Evolutionary conservation across 2,888 invertebrate species (phyloP).

Genomic region (Acronicta psi): DNA sequence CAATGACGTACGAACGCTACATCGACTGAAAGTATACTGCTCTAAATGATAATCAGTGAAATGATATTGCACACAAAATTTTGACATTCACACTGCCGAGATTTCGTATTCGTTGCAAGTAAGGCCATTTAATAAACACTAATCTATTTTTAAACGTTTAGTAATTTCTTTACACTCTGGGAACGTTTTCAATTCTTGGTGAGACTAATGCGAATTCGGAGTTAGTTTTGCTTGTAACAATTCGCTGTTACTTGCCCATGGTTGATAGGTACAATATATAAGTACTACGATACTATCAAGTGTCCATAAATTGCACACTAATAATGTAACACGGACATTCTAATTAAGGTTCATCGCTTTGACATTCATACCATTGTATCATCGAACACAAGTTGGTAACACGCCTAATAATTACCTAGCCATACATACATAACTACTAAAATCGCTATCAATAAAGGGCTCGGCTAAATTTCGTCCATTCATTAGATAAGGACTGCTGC

Average conservation of each 20-base stretch:
- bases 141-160: conserved; percentile 89
- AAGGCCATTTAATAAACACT: conserved; percentile 89
- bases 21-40: conserved; percentile 82
- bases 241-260: conserved; percentile 77
- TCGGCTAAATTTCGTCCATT: conserved; percentile 79
- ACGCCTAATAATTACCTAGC: conserved; percentile 81
- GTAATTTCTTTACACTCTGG: conserved; percentile 88
- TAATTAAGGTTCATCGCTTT: conserved; percentile 89
- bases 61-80: conserved; percentile 88
- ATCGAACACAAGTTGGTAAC: conserved; percentile 83
- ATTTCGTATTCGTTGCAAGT: conserved; percentile 89
- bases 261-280: conserved; percentile 66
- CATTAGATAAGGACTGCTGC: conserved; percentile 83
- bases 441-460: conserved; percentile 86
- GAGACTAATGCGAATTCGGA: conserved; percentile 84
- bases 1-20: conserved; percentile 84
- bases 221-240: conserved; percentile 84
- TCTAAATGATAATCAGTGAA: conserved; percentile 86
- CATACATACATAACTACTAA: conserved; percentile 80
- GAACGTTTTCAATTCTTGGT: conserved; percentile 85
- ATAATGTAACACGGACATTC: conserved; percentile 88
- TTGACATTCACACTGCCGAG: conserved; percentile 89
- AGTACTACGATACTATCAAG: conserved; percentile 68
- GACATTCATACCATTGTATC: conserved; percentile 88
- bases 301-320: conserved; percentile 85